Conservation (phyloP, 2,888 invertebrate species). For the Melanargia galathea region DNA sequence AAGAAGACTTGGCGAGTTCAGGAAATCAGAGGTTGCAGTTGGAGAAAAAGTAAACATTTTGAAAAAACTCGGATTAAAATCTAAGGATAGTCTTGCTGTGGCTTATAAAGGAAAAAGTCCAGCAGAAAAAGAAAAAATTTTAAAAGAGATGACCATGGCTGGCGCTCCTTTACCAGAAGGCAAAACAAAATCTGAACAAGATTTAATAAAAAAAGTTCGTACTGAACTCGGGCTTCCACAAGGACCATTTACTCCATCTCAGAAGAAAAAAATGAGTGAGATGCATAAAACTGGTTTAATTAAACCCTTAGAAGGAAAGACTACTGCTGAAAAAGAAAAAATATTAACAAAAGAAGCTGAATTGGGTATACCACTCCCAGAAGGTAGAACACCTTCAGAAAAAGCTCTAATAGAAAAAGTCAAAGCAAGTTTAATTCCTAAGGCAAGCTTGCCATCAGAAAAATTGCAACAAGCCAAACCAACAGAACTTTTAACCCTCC, state of each 20-base stretch:
- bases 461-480: conserved; percentile 40
- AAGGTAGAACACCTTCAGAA: conserved; percentile 49
- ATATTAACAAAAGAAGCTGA: conserved; percentile 33
- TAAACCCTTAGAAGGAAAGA: conserved; percentile 51
- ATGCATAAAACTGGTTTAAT: conserved; percentile 45
- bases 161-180: conserved; percentile 43
- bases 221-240: conserved; percentile 43
- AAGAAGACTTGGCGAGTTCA: conserved; percentile 43
- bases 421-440: conserved; percentile 24
- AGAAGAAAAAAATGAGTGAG: conserved; percentile 39
- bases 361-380: conserved; percentile 46
- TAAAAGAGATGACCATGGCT: conserved; percentile 40
- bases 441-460: conserved; percentile 31
- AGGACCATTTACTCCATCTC: conserved; percentile 43
- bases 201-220: conserved; percentile 40
- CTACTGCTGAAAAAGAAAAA: conserved; percentile 43
- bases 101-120: conserved; percentile 43
- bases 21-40: conserved; percentile 45
- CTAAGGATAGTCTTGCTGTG: neutral
- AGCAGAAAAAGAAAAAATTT: conserved; percentile 43
- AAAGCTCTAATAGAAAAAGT: conserved; percentile 46
- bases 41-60: conserved; percentile 34
- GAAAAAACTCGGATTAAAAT: no score
- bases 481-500: conserved; percentile 42
- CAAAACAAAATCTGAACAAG: conserved; percentile 44